These are phyloP conservation scores for Melipona bicolor DNA, from an alignment of 2,888 invertebrate species.

Conservation along the genomic window DNA sequence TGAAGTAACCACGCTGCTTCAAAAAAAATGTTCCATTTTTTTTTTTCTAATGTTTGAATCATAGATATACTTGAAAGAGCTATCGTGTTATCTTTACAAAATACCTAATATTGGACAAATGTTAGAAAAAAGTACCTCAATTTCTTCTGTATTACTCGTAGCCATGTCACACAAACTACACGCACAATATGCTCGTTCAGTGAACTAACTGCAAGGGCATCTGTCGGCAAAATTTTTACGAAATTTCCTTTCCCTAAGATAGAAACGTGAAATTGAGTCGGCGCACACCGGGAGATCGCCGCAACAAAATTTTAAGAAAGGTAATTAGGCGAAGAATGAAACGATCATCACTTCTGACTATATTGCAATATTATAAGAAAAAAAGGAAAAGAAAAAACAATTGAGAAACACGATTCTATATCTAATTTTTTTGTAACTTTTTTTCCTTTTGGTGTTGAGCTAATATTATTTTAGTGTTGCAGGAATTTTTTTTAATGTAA, in stretches of 20 bases:
- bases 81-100: not conserved
- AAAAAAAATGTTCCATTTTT: slow-evolving; percentile 17
- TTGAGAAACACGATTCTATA: not conserved
- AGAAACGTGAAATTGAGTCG: slow-evolving; percentile 46
- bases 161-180: slow-evolving; percentile 85
- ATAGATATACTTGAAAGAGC: not conserved
- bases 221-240: slow-evolving; percentile 67
- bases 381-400: not conserved
- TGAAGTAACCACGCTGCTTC: slow-evolving; percentile 78
- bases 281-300: slow-evolving; percentile 10
- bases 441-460: not conserved
- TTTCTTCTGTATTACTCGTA: slow-evolving; percentile 87
- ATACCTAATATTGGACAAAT: not conserved
- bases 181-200: slow-evolving; percentile 49
- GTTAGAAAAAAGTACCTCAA: slow-evolving; percentile 84
- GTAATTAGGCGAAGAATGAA: not conserved
- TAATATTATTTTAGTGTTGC: slow-evolving; percentile 37
- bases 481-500: slow-evolving; percentile 45
- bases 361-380: not conserved
- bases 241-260: slow-evolving; percentile 49
- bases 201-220: slow-evolving; percentile 68
- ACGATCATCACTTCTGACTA: slow-evolving; percentile 10
- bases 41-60: not conserved
- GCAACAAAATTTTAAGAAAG: slow-evolving; percentile 23
- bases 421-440: slow-evolving; percentile 19